A percentile compares a stretch with the other conserved stretches of the same genome.
phyloP scores from a whole-genome alignment of 2,113 vertebrate genomes.

The Actinemys pallida region DNA sequence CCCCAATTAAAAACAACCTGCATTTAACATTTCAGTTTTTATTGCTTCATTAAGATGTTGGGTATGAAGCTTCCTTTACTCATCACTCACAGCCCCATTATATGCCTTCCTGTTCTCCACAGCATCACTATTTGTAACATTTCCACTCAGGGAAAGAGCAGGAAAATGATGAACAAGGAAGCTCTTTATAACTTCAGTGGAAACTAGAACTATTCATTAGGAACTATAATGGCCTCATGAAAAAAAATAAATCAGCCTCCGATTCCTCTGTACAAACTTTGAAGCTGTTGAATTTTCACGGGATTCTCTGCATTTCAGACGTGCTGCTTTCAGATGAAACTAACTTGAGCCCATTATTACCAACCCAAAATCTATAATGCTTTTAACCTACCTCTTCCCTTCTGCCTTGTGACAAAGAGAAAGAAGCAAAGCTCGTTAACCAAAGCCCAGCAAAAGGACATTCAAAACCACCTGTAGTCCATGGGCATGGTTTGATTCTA shows the following conservation, averaged over 20 bases:
- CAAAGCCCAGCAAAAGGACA: neutral
- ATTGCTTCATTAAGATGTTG: neutral
- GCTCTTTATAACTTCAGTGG: conserved; percentile 21
- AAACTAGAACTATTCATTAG: conserved; percentile 42
- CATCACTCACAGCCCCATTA: conserved; percentile 12
- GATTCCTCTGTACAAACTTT: neutral
- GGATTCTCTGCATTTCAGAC: neutral
- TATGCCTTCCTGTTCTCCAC: conserved; percentile 49
- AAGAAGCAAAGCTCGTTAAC: conserved; percentile 13
- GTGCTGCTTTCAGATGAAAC: neutral
- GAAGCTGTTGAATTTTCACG: neutral
- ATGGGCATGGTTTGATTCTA: conserved; percentile 28
- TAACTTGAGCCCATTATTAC: neutral
- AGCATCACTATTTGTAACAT: conserved; percentile 41
- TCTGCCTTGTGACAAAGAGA: neutral
- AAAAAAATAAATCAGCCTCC: conserved; percentile 14
- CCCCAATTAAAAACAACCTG: neutral
- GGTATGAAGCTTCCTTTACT: neutral
- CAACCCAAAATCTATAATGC: neutral
- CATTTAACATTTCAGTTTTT: neutral
- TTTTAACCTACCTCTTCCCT: conserved; percentile 2
- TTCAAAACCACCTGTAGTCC: conserved; percentile 32
- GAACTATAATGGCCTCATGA: neutral
- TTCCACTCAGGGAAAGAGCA: conserved; percentile 1
- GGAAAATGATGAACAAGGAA: conserved; percentile 45